Conservation (phyloP, 2,888 invertebrate genomes). For the Tortrix viridana region DNA sequence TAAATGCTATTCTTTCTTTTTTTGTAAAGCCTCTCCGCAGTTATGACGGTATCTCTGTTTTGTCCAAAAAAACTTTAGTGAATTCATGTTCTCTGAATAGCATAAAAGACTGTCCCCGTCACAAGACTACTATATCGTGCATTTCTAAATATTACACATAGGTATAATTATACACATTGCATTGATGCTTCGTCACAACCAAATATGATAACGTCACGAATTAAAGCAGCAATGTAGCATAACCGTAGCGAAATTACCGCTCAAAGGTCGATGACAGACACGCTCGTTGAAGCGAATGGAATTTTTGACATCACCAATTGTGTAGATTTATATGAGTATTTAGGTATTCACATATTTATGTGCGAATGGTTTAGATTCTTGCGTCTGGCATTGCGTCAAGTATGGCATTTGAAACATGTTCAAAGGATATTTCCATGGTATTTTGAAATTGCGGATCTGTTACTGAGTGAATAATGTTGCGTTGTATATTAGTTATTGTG, state of each 20-base stretch:
- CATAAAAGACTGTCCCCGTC: not conserved
- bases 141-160: too few species aligned
- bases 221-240: conserved; percentile 1
- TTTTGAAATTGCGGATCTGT: conserved; percentile 7
- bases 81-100: too few species aligned
- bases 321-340: not conserved
- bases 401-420: conserved; percentile 8
- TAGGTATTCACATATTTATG: conserved; percentile 1
- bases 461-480: too few species aligned
- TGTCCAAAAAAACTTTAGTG: too few species aligned
- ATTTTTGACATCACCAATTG: conserved; percentile 18
- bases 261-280: conserved; percentile 22
- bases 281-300: conserved; percentile 14
- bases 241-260: not conserved
- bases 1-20: too few species aligned
- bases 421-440: conserved; percentile 7
- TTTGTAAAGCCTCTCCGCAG: too few species aligned
- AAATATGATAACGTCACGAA: not conserved
- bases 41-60: too few species aligned
- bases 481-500: too few species aligned
- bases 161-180: too few species aligned
- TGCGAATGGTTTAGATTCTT: conserved; percentile 11
- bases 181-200: not conserved
- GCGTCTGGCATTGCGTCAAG: conserved; percentile 10
- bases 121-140: not conserved